These are phyloP conservation scores for Stigmatopora nigra DNA, from an alignment of 2,113 vertebrate species.

Conservation along the genomic window DNA sequence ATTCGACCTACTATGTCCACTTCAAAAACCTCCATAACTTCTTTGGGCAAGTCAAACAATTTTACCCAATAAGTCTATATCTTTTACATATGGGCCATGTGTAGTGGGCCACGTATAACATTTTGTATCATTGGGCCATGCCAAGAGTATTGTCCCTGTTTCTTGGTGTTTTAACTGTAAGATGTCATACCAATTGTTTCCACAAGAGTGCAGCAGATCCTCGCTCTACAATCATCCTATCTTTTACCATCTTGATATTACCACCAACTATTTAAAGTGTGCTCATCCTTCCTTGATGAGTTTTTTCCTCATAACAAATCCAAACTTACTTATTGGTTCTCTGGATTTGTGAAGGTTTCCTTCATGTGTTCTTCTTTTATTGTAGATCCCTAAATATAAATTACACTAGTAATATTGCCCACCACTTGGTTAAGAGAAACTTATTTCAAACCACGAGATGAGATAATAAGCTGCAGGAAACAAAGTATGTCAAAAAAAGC, in stretches of 20 bases:
- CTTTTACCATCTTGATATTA: background rate
- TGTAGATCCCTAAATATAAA: slow-evolving; percentile 8
- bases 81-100: too few species aligned
- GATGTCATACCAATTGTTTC: background rate
- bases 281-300: background rate
- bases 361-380: background rate
- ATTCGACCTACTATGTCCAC: background rate
- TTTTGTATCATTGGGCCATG: too few species aligned
- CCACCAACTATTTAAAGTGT: background rate
- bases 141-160: too few species aligned
- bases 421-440: slow-evolving; percentile 19
- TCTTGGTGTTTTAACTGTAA: background rate
- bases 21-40: background rate
- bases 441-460: slow-evolving; percentile 9
- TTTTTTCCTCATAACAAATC: background rate
- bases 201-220: slow-evolving; percentile 61
- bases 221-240: slow-evolving; percentile 15
- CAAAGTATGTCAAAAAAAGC: background rate
- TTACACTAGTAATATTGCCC: background rate
- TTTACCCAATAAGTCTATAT: too few species aligned
- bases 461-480: slow-evolving; percentile 12
- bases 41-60: background rate
- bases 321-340: background rate
- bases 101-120: too few species aligned
- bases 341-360: slow-evolving; percentile 9